A percentile compares a stretch with the other conserved stretches of the same genome.
phyloP scores from a whole-genome alignment of 2,797 vertebrate genomes.

The Falco rusticolus region DNA sequence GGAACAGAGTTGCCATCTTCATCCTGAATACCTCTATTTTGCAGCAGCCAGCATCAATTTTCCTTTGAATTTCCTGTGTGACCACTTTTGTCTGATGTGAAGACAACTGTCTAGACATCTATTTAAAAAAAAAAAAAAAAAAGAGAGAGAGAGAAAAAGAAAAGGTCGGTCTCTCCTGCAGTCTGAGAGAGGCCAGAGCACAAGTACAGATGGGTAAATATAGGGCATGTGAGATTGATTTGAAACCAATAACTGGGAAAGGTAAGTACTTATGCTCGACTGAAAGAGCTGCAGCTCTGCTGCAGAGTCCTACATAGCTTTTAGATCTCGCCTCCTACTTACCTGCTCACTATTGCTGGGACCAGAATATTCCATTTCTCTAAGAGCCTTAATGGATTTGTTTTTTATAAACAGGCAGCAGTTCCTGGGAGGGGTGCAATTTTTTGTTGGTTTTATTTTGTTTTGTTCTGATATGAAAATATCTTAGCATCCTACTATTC shows the following conservation, averaged over 20 bases:
- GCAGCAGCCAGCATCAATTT: constrained; percentile 16
- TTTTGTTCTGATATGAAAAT: not conserved
- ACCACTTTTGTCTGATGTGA: constrained; percentile 43
- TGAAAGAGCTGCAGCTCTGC: not conserved
- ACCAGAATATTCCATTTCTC: constrained; percentile 7
- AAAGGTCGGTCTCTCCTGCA: not conserved
- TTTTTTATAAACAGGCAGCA: constrained; percentile 25
- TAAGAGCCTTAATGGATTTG: constrained; percentile 40
- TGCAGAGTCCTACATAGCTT: not conserved
- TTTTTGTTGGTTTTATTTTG: constrained; percentile 7
- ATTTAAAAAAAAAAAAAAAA: not conserved
- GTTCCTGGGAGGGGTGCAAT: not conserved
- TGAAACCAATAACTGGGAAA: constrained; percentile 33
- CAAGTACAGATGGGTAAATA: constrained; percentile 27
- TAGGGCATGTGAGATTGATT: constrained; percentile 34
- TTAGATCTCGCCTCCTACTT: not conserved
- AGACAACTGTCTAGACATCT: constrained; percentile 70
- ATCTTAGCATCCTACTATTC: not conserved
- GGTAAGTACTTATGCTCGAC: not conserved
- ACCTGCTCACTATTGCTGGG: not conserved
- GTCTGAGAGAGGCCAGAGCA: constrained; percentile 20
- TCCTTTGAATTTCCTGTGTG: constrained; percentile 34
- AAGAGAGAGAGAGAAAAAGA: not conserved
- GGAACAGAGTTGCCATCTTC: not conserved
- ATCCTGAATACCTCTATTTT: not conserved